A percentile compares a stretch with the other conserved stretches of the same genome.
Conservation (phyloP, 1,140 invertebrate species). For the Bemisia tabaci region DNA sequence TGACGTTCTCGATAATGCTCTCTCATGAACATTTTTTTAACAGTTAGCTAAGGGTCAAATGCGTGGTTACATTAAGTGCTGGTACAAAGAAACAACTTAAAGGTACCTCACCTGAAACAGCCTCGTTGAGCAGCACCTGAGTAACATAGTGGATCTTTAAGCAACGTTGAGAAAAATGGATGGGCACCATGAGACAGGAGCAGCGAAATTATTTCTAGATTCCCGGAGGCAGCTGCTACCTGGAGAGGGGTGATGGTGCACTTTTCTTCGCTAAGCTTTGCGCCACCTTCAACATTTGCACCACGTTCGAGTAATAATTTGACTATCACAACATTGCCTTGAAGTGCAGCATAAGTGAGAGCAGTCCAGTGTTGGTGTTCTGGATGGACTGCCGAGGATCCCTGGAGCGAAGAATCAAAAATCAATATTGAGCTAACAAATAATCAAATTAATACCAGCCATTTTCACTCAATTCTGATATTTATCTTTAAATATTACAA, state of each 20-base stretch:
- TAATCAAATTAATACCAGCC: too few relatives aligned
- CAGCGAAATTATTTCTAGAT: constrained; percentile 62
- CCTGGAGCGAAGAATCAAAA: constrained; percentile 29
- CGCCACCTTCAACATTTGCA: constrained; percentile 73
- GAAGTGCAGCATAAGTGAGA: constrained; percentile 35
- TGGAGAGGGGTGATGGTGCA: constrained; percentile 75
- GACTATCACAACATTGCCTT: constrained; percentile 38
- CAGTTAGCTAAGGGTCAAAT: too few relatives aligned
- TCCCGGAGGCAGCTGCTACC: constrained; percentile 65
- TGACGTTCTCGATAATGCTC: too few relatives aligned
- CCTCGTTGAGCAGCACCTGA: constrained; percentile 69
- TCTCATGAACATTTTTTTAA: too few relatives aligned
- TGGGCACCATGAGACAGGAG: constrained; percentile 69
- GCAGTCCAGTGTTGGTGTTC: constrained; percentile 64
- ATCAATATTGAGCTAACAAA: constrained; percentile 5
- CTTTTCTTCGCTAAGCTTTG: constrained; percentile 61
- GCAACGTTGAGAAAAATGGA: constrained; percentile 68
- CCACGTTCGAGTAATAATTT: constrained; percentile 57
- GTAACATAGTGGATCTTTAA: constrained; percentile 69
- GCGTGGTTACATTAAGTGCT: too few relatives aligned
- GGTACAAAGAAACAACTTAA: too few relatives aligned
- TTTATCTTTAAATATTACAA: too few relatives aligned
- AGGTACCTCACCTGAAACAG: constrained; percentile 62
- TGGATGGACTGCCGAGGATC: constrained; percentile 30
- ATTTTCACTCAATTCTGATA: too few relatives aligned